Evolutionary conservation across 2,888 invertebrate genomes (phyloP).

Genomic region (Lutraria lutraria): DNA sequence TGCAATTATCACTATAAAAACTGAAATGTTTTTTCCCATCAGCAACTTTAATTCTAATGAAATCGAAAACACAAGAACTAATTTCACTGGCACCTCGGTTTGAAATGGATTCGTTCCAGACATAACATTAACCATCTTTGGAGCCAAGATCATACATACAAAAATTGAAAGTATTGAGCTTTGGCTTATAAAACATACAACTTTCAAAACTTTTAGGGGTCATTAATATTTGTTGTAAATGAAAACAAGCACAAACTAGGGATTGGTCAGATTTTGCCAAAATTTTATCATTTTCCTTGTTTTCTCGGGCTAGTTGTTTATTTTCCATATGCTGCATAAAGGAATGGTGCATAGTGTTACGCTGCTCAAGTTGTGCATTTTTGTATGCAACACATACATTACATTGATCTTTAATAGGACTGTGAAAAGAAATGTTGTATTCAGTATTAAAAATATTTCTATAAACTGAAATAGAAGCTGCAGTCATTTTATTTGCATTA

Average conservation of each 20-base stretch:
- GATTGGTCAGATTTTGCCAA: neutral
- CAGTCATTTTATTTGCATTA: no score
- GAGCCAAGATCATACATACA: constrained; percentile 34
- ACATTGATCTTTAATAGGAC: constrained; percentile 53
- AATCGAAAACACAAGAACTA: constrained; percentile 48
- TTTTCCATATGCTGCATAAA: constrained; percentile 39
- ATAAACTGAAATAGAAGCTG: no score
- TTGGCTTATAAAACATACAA: neutral
- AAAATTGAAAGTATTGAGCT: neutral
- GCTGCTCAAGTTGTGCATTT: constrained; percentile 24
- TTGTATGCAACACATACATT: constrained; percentile 37
- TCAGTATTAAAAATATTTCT: constrained; percentile 48
- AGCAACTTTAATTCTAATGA: constrained; percentile 28
- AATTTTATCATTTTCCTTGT: constrained; percentile 16
- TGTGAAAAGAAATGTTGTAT: constrained; percentile 52
- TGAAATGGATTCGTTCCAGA: constrained; percentile 58
- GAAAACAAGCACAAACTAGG: constrained; percentile 38
- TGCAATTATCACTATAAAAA: constrained; percentile 60
- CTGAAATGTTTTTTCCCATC: constrained; percentile 46
- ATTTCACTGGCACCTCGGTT: constrained; percentile 54
- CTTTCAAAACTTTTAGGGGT: neutral
- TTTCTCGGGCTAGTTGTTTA: neutral
- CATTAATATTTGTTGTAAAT: constrained; percentile 47
- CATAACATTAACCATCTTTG: constrained; percentile 41
- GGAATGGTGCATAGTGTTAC: no score